Conservation (phyloP, 2,113 vertebrate species). For the Vicugna pacos region DNA sequence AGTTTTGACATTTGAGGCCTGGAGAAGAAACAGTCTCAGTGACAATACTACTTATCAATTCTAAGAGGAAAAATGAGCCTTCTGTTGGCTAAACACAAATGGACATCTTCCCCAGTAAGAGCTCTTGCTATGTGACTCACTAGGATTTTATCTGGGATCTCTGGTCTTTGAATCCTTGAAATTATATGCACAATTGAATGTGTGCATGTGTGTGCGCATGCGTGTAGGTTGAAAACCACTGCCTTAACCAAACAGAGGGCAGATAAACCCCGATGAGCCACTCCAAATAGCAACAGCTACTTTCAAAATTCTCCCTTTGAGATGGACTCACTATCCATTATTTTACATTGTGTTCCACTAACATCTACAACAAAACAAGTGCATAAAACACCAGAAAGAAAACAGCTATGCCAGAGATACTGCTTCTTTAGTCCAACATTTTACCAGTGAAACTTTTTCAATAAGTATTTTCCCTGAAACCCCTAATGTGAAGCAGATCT, state of each 20-base stretch:
- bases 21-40: not conserved
- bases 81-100: slow-evolving; percentile 37
- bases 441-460: not conserved
- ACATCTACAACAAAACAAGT: not conserved
- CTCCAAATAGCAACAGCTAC: not conserved
- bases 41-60: slow-evolving; percentile 26
- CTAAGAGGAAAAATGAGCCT: not conserved
- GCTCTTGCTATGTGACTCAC: not conserved
- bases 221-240: not conserved
- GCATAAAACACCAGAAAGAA: not conserved
- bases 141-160: not conserved
- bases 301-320: slow-evolving; percentile 21
- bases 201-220: not conserved
- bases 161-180: slow-evolving; percentile 10
- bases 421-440: not conserved
- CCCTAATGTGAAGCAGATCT: not conserved
- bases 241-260: not conserved
- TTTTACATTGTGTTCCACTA: not conserved
- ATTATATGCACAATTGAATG: not conserved
- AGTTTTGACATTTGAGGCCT: not conserved
- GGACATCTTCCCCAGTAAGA: not conserved
- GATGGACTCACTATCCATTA: not conserved
- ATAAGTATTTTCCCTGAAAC: slow-evolving; percentile 8
- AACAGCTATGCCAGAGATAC: not conserved
- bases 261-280: not conserved